Conservation (phyloP, 2,888 invertebrate species). For the Diplolepis rosae region DNA sequence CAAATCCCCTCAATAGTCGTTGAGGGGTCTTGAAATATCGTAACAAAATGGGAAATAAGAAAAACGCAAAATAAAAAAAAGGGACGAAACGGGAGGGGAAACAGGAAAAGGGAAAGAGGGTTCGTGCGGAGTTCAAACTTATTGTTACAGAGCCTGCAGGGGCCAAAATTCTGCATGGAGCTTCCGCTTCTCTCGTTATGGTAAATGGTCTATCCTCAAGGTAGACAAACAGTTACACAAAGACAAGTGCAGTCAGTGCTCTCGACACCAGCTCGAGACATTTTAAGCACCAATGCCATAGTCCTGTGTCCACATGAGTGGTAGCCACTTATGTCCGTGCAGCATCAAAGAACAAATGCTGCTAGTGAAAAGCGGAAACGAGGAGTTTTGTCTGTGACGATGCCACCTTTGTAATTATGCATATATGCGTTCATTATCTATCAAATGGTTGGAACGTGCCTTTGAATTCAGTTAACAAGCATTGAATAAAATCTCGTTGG, state of each 20-base stretch:
- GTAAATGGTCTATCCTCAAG: conserved; percentile 69
- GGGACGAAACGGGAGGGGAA: conserved; percentile 30
- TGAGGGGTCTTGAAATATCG: conserved; percentile 33
- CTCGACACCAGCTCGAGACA: conserved; percentile 66
- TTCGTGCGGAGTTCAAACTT: conserved; percentile 37
- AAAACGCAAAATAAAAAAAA: conserved; percentile 34
- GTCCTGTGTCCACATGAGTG: conserved; percentile 28
- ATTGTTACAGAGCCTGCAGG: conserved; percentile 53
- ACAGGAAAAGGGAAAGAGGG: conserved; percentile 32
- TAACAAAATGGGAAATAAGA: conserved; percentile 9
- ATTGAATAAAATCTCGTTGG: too few relatives aligned
- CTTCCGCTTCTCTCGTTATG: conserved; percentile 68
- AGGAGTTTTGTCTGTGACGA: not conserved
- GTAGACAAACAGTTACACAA: conserved; percentile 67
- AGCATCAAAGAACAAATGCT: conserved; percentile 4
- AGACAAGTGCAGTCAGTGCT: conserved; percentile 59
- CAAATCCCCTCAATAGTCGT: conserved; percentile 28
- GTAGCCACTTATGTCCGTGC: conserved; percentile 35
- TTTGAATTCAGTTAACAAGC: not conserved
- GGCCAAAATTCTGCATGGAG: conserved; percentile 53
- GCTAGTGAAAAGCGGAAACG: not conserved
- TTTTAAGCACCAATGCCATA: conserved; percentile 55
- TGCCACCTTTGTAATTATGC: not conserved
- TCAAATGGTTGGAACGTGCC: not conserved
- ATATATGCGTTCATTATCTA: not conserved